Conservation (phyloP, 2,113 vertebrate genomes). For the Zootoca vivipara region DNA sequence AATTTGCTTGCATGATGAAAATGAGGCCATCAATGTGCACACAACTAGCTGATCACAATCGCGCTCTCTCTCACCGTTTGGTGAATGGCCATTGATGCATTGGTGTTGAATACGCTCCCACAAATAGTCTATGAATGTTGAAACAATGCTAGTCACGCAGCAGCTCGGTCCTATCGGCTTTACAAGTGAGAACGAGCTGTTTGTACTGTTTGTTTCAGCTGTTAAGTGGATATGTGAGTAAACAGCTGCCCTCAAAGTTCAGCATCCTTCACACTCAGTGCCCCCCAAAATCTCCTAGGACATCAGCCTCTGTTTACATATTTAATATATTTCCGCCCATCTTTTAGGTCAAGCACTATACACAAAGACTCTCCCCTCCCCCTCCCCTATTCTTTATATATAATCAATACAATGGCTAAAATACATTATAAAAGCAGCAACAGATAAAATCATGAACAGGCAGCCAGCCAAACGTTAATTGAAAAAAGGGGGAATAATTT, state of each 20-base stretch:
- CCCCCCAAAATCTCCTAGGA: not conserved
- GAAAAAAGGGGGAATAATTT: not conserved
- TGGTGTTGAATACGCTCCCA: not conserved
- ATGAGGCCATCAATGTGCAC: not conserved
- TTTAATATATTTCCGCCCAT: not conserved
- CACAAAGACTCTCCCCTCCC: too few species aligned
- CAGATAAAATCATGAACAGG: not conserved
- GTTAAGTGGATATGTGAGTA: not conserved
- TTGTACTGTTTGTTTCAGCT: not conserved
- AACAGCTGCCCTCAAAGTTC: not conserved
- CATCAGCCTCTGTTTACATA: not conserved
- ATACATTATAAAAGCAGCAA: not conserved
- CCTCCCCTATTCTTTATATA: too few species aligned
- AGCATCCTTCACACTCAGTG: not conserved
- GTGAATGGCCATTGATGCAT: not conserved
- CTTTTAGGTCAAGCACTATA: not conserved
- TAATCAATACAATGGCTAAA: not conserved
- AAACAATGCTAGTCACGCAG: not conserved
- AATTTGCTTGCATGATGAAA: too few species aligned
- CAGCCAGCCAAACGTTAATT: not conserved
- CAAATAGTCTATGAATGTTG: not conserved
- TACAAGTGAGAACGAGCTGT: not conserved
- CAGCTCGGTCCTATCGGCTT: not conserved
- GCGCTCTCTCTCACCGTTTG: not conserved
- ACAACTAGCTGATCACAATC: not conserved